Evolutionary conservation across 2,797 vertebrate genomes (phyloP).

Genomic region (Melanotaenia trifasciata): DNA sequence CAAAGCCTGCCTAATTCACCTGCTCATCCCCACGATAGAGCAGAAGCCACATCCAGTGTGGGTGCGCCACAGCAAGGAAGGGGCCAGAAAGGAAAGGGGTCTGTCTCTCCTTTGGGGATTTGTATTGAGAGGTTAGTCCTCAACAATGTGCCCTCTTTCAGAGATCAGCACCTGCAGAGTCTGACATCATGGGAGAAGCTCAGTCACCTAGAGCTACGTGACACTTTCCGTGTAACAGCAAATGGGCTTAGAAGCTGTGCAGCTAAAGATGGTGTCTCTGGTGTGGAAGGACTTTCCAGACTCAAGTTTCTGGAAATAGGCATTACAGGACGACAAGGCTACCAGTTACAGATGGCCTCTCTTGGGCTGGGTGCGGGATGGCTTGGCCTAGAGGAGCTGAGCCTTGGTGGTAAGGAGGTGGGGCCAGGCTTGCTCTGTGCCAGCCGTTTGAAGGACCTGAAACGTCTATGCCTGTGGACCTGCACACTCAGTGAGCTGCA

Average conservation of each 20-base stretch:
- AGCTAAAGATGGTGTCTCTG: slow-evolving; percentile 70
- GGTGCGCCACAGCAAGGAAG: slow-evolving; percentile 38
- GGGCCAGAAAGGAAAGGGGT: slow-evolving; percentile 50
- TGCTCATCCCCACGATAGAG: slow-evolving; percentile 37
- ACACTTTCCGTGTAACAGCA: slow-evolving; percentile 82
- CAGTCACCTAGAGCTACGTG: slow-evolving; percentile 76
- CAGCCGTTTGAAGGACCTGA: slow-evolving; percentile 81
- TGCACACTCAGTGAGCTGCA: slow-evolving; percentile 81
- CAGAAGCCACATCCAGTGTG: slow-evolving; percentile 64
- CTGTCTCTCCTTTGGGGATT: slow-evolving; percentile 47
- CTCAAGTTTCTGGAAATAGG: slow-evolving; percentile 83
- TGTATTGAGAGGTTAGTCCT: slow-evolving; percentile 79
- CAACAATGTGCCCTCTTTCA: slow-evolving; percentile 84
- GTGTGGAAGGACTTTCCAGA: slow-evolving; percentile 73
- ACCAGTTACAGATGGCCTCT: slow-evolving; percentile 83
- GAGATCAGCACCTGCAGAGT: slow-evolving; percentile 83
- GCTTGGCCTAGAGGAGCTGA: slow-evolving; percentile 82
- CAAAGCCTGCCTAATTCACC: slow-evolving; percentile 56
- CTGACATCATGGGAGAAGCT: slow-evolving; percentile 80
- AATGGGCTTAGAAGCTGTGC: slow-evolving; percentile 81
- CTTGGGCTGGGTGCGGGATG: slow-evolving; percentile 83
- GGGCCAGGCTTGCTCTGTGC: slow-evolving; percentile 81
- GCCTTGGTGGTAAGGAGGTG: slow-evolving; percentile 84
- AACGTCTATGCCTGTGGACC: slow-evolving; percentile 74
- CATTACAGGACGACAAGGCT: slow-evolving; percentile 76